Evolutionary conservation across 1,140 invertebrate species (phyloP), one percentile per base, ranked within the genome.

Genomic region (Goniozus legneri): DNA sequence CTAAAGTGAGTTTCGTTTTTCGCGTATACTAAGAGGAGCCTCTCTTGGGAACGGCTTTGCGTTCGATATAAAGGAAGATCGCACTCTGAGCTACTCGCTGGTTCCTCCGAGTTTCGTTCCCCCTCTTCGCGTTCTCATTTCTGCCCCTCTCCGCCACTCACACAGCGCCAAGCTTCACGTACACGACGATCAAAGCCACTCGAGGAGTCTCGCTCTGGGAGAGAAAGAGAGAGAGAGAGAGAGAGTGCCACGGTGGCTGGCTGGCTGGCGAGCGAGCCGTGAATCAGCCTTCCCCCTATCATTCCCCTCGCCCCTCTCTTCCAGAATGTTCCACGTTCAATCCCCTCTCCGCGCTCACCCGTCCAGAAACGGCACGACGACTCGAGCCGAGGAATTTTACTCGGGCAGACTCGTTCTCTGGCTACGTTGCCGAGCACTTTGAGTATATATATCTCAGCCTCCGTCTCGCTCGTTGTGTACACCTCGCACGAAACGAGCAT

Each of bases 351-450:
- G 10, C 20, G 6, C 16, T 14, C n/a, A 15, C n/a, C 32, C 41
- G 16, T 41, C 47, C 14, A 13, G 8, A 3, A n/a, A 8, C 40
- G 38, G 30, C 33, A 27, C 35, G 27, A 13, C 44, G 51, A 27
- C 60, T 63, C 59, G 63, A n/a, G n/a, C 64, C 64, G 65, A 74
- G 71, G 67, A 73, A 74, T 74, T 73, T 69, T 71, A 66, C 68
- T 69, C 62, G 56, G 50, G 63, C 52, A 67, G 64, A 69, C 67
- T 71, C 64, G 68, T 65, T 69, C 65, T 60, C 59, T 50, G 56
- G 58, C 65, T 67, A 40, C 48, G n/a, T n/a, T n/a, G n/a, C n/a
- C n/a, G n/a, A n/a, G n/a, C n/a, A n/a, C n/a, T n/a, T n/a, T n/a
- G n/a, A 2, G 13, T 12, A 16, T 36, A n/a, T 31, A 31, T 33